Evolutionary conservation across 2,888 invertebrate species (phyloP), one percentile per base, ranked within the genome.

Genomic region (Leptothorax acervorum): DNA sequence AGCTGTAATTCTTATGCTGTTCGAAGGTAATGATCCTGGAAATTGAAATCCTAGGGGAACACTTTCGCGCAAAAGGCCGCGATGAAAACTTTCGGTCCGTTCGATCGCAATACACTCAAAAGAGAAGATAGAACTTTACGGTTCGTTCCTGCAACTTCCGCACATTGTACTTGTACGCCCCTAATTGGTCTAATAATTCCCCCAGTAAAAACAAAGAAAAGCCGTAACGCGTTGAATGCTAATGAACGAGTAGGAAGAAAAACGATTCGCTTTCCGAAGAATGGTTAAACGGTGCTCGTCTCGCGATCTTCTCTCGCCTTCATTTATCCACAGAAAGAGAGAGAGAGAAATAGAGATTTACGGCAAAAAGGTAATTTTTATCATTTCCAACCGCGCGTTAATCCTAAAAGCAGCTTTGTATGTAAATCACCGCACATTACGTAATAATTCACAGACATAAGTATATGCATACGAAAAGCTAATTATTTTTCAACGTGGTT

Each of bases 191-290:
- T 81, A 81, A 70, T 81, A 71, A 81, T 51, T 79, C 23, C 71
- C 23, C 15, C 55, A 15, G 53, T 39, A 57, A 76, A 71, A 57
- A 71, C 65, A 31, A 71, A 78, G 84, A 76, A 84, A 84, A 83
- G 35, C 57, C 57, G 71, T 75, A 74, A 48, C 48, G 62, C 75
- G 74, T 60, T 75, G 76, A 84, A 84, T 85, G 84, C 71, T 85
- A 78, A 85, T 78, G 84, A 85, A 74, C 62, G 85, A 65, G 18
- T 60, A 65, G 42, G 51, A 83, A 75, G 70, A 63, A 70, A 75
- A 70, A 75, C 53, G 73, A 55, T 51, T 79, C 12, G 57, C 45
- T 68, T 57, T 83, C 48, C 62, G 35, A 83, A 68, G 65, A 75
- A 84, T 65, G 65, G 75, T 53, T 78, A 85, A 84, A 83, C 65